Base-by-base conservation (phyloP, 2,888 invertebrate genomes). In the Diplazon laetatorius region DNA sequence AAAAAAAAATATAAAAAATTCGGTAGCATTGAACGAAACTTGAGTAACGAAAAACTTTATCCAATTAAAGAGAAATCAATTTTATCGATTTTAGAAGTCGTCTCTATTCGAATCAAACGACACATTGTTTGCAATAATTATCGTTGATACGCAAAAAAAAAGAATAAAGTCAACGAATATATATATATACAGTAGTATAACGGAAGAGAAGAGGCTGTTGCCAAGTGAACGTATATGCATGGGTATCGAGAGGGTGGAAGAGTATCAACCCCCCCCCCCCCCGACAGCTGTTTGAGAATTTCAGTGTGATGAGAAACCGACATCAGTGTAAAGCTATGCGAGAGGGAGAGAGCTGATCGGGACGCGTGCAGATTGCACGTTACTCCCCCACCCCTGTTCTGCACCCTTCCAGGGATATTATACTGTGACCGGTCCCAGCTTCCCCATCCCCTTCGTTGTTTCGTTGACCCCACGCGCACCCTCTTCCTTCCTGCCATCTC, bases 251-350 rank as follows among this genome's bases (percentile, higher is more conserved):
- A 85, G 83, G 84, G 85, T 83, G 84, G 84, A 84, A 85, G 85
- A 85, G 86, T 84, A n/a, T n/a, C n/a, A n/a, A n/a, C n/a, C n/a
- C n/a, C n/a, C n/a, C n/a, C n/a, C n/a, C n/a, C n/a, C 82, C 83
- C 74, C 84, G 86, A 88, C 86, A 87, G 88, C 88, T 88, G 89
- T 87, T n/a, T 85, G 87, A 81, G 87, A 86, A 87, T 87, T 87
- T 87, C 83, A 82, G 82, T 77, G 82, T 81, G 80, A 84, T 80
- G 78, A 73, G 52, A 59, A 20, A 48, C 42, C 44, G 44, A 30
- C n/a, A 35, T 35, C 35, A 37, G 9, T 30, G 44, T 44, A 65
- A 48, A 48, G 63, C 63, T 35, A 48, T 37, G 63, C 48, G 48
- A 48, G 48, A n/a, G n/a, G n/a, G n/a, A n/a, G n/a, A n/a, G n/a